These are phyloP conservation scores for Azorinus chamasolen DNA, from an alignment of 2,888 invertebrate genomes.

Conservation along the genomic window DNA sequence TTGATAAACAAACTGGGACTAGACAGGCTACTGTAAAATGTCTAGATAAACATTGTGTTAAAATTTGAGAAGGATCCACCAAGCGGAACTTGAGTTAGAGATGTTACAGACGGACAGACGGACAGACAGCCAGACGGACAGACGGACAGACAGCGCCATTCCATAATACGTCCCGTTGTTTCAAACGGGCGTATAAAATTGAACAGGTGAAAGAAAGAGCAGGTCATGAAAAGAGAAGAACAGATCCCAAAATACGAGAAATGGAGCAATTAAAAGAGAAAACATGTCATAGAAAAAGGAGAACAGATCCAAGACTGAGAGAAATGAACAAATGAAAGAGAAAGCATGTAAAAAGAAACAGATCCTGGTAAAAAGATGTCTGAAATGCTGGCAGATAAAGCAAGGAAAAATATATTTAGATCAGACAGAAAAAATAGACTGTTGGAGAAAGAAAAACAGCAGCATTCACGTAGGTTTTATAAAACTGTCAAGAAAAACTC, in stretches of 20 bases:
- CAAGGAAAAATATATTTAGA: conserved; percentile 1
- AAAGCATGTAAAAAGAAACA: background rate
- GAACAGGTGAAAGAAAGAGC: conserved; percentile 1
- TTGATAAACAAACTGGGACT: too few relatives aligned
- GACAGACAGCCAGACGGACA: too few relatives aligned
- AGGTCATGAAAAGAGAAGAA: background rate
- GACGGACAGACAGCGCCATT: too few relatives aligned
- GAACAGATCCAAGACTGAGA: background rate
- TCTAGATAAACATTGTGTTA: too few relatives aligned
- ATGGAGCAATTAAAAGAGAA: background rate
- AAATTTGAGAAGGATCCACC: too few relatives aligned
- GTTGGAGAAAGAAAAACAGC: background rate
- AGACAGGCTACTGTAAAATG: too few relatives aligned
- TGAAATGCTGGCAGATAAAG: background rate
- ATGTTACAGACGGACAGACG: too few relatives aligned
- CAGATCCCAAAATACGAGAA: background rate
- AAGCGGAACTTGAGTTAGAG: too few relatives aligned
- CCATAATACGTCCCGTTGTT: too few relatives aligned
- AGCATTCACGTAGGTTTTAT: background rate
- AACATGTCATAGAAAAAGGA: background rate
- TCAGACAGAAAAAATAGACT: conserved; percentile 4
- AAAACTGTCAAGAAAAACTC: too few relatives aligned
- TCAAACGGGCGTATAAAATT: too few relatives aligned
- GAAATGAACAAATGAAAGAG: conserved; percentile 2
- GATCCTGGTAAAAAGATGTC: conserved; percentile 2